phyloP scores from a whole-genome alignment of 1,140 invertebrate genomes.

The Plectrocnemia conspersa region DNA sequence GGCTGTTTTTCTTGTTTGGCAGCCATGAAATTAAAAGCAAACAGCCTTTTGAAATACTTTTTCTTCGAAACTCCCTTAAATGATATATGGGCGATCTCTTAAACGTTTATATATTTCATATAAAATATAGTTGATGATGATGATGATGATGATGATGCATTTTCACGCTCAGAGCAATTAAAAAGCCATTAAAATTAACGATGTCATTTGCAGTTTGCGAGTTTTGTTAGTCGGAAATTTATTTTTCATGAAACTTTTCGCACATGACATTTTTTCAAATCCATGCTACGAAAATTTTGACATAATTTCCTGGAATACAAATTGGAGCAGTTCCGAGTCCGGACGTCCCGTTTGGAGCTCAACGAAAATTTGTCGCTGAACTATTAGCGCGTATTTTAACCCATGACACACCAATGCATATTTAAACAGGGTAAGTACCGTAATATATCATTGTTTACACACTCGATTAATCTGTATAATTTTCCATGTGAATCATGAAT shows the following conservation, averaged over 20 bases:
- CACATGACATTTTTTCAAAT: too few relatives aligned
- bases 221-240: constrained; percentile 8
- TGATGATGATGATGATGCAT: too few relatives aligned
- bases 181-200: constrained; percentile 30
- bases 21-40: constrained; percentile 35
- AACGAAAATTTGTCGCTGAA: not conserved
- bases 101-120: too few relatives aligned
- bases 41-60: constrained; percentile 27
- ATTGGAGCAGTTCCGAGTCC: too few relatives aligned
- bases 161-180: constrained; percentile 25
- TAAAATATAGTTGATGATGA: too few relatives aligned
- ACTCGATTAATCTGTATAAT: not conserved
- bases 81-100: too few relatives aligned
- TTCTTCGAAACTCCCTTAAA: constrained; percentile 1
- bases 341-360: too few relatives aligned
- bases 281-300: too few relatives aligned
- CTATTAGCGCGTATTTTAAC: not conserved
- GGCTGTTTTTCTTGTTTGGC: constrained; percentile 32
- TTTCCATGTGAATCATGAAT: constrained; percentile 8
- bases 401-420: too few relatives aligned
- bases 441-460: not conserved
- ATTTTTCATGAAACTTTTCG: constrained; percentile 8
- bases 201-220: constrained; percentile 21
- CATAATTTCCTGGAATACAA: too few relatives aligned
- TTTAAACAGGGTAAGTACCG: too few relatives aligned